A percentile compares a stretch with the other conserved stretches of the same genome.
phyloP scores from a whole-genome alignment of 2,113 vertebrate species.

The Castor canadensis region DNA sequence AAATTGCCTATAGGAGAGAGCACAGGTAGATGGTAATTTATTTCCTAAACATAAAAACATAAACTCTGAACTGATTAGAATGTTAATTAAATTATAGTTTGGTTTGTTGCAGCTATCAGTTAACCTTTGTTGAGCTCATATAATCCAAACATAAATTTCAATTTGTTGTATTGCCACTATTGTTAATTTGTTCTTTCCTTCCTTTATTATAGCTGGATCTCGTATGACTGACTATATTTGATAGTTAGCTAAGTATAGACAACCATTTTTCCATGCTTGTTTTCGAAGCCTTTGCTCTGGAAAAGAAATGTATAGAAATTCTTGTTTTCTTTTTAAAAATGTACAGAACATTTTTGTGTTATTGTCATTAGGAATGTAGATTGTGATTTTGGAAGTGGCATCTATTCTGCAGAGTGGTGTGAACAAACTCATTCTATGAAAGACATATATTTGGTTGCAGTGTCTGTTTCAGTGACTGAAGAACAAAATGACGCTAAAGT shows the following conservation, averaged over 20 bases:
- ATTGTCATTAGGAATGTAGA: conserved; percentile 68
- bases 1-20: background rate
- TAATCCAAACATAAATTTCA: conserved; percentile 15
- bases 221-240: background rate
- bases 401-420: conserved; percentile 66
- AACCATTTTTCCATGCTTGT: conserved; percentile 32
- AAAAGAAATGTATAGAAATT: conserved; percentile 56
- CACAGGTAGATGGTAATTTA: conserved; percentile 9
- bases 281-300: conserved; percentile 77
- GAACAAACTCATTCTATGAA: conserved; percentile 68
- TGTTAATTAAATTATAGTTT: background rate
- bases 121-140: conserved; percentile 30
- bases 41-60: background rate
- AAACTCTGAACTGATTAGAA: background rate
- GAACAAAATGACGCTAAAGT: conserved; percentile 70
- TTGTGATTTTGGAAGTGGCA: conserved; percentile 55
- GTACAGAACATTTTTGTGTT: conserved; percentile 35
- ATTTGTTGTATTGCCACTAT: conserved; percentile 67
- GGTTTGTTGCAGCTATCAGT: background rate
- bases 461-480: conserved; percentile 65
- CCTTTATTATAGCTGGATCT: conserved; percentile 23
- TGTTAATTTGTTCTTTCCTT: background rate
- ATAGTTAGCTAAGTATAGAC: conserved; percentile 51
- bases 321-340: conserved; percentile 51
- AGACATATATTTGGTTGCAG: conserved; percentile 69